Evolutionary conservation across 2,113 vertebrate species (phyloP).

Genomic region (Albula glossodonta): DNA sequence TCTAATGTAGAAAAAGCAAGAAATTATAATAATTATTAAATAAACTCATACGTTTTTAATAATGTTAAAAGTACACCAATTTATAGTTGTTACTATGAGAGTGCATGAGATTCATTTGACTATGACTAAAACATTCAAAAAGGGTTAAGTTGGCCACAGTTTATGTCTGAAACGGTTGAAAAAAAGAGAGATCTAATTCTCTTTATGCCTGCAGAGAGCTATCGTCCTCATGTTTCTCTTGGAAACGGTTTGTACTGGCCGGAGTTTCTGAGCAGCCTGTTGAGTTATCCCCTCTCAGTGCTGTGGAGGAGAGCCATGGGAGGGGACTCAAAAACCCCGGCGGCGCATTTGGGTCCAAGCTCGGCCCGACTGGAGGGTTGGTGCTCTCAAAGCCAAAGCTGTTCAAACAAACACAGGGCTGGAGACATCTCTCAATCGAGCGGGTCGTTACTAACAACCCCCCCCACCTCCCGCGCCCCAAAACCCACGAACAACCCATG

Average conservation of each 20-base stretch:
- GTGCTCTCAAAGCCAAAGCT: constrained; percentile 6
- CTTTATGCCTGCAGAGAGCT: neutral
- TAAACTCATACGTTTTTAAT: no score
- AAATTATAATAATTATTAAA: neutral
- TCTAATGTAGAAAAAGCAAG: neutral
- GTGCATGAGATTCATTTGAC: no score
- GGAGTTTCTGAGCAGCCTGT: neutral
- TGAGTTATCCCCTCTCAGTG: neutral
- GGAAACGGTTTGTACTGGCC: neutral
- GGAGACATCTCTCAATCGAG: constrained; percentile 4
- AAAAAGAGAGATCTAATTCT: neutral
- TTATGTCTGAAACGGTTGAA: neutral
- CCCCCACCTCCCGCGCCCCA: neutral
- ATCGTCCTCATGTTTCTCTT: constrained; percentile 13
- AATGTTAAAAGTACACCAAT: no score
- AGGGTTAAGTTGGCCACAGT: neutral
- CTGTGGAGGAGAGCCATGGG: constrained; percentile 13
- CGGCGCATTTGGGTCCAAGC: constrained; percentile 3
- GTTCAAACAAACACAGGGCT: constrained; percentile 24
- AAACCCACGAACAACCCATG: neutral
- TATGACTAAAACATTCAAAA: neutral
- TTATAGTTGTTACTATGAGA: no score
- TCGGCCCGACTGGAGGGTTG: neutral
- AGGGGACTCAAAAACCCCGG: constrained; percentile 8
- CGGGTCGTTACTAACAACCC: neutral